phyloP scores from a whole-genome alignment of 2,888 invertebrate genomes.

The Machimus atricapillus region DNA sequence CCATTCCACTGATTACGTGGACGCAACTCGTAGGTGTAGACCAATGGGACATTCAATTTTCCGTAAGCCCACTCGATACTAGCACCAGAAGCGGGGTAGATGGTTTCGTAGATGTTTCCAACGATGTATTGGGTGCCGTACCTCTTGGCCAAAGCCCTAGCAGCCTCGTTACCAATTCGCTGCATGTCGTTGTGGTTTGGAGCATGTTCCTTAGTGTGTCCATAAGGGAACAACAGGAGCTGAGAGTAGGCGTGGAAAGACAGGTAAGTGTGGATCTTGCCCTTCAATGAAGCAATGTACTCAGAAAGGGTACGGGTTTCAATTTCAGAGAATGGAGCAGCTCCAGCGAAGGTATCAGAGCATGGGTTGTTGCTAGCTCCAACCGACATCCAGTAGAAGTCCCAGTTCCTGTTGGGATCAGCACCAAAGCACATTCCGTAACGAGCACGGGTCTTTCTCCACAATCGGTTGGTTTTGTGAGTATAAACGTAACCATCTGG shows the following conservation, averaged over 20 bases:
- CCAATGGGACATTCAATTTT: constrained; percentile 65
- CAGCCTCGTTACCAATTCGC: constrained; percentile 53
- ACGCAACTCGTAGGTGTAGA: constrained; percentile 70
- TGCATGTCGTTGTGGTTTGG: constrained; percentile 65
- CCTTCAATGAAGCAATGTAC: constrained; percentile 65
- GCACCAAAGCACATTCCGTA: constrained; percentile 68
- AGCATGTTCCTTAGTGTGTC: constrained; percentile 64
- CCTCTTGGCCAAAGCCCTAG: constrained; percentile 54
- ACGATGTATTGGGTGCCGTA: constrained; percentile 61
- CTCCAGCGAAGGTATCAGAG: constrained; percentile 71
- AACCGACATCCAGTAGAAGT: constrained; percentile 70
- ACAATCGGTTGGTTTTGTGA: constrained; percentile 67
- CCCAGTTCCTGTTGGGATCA: constrained; percentile 83
- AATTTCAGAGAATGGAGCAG: constrained; percentile 73
- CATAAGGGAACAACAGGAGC: constrained; percentile 72
- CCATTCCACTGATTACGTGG: constrained; percentile 62
- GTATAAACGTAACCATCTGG: constrained; percentile 77
- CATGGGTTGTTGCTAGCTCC: constrained; percentile 69
- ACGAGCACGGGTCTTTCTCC: constrained; percentile 72
- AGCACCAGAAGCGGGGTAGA: constrained; percentile 67
- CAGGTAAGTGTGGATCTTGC: constrained; percentile 69
- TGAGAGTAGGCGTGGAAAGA: constrained; percentile 80
- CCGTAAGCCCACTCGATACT: constrained; percentile 73
- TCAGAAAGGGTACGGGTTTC: constrained; percentile 67
- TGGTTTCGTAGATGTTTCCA: constrained; percentile 63